Evolutionary conservation across 2,113 vertebrate species (phyloP).

Genomic region (Zapus hudsonius): DNA sequence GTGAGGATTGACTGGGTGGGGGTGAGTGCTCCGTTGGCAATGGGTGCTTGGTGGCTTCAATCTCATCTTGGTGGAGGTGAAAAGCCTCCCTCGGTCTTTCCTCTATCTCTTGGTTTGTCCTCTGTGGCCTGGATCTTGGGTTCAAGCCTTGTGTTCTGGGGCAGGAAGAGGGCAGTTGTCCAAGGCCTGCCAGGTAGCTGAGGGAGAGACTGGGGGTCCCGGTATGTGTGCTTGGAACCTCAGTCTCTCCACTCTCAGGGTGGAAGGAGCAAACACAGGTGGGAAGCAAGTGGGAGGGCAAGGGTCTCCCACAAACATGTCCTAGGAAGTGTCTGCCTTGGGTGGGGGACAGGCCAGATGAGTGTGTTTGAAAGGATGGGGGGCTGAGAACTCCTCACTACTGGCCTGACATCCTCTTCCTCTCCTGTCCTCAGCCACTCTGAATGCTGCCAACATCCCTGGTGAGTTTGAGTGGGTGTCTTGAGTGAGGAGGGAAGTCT

Average conservation of each 20-base stretch:
- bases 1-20: not conserved
- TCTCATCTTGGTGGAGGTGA: not conserved
- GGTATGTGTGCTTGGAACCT: too few species aligned
- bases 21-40: not conserved
- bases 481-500: too few species aligned
- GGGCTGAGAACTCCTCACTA: not conserved
- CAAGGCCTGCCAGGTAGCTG: not conserved
- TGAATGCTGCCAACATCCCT: not conserved
- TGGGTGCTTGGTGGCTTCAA: not conserved
- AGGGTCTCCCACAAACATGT: not conserved
- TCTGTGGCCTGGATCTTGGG: not conserved
- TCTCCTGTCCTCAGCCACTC: conserved; percentile 48
- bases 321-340: not conserved
- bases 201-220: not conserved
- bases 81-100: not conserved
- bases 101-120: not conserved
- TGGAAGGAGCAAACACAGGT: too few species aligned
- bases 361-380: not conserved
- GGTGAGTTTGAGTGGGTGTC: conserved; percentile 56
- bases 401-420: not conserved
- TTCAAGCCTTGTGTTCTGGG: not conserved
- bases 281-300: not conserved
- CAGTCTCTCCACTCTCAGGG: not conserved
- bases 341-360: not conserved
- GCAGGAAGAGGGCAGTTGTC: not conserved